Base-by-base conservation (phyloP, 2,888 invertebrate genomes). In the Epinotia nisella region DNA sequence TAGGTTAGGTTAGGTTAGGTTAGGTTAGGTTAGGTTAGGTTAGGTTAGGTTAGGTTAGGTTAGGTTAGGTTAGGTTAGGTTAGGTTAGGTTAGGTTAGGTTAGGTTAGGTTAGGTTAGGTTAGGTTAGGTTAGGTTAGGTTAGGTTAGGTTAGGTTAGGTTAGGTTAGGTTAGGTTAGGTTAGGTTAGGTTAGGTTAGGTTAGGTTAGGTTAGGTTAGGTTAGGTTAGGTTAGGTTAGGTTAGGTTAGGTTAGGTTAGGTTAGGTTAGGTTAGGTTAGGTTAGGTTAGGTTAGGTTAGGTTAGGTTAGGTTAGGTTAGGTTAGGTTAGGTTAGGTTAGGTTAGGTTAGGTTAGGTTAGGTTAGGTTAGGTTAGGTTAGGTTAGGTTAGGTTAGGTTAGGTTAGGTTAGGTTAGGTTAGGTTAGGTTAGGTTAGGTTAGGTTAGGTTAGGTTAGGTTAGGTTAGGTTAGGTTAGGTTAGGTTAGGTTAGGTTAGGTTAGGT, bases 351-450 rank as follows among this genome's bases (percentile, higher is more conserved):
- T 70, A 70, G 65, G 74, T 70, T 66, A 74, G 70, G 66, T 74
- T 69, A 70, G 70, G 74, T 69, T 74, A 70, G 74, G 74, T 74
- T 73, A 73, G 74, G 70, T 70, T 74, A 70, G 74, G 74, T 74
- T 74, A 74, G 74, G 74, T 74, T 72, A 70, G 68, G 73, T 70
- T 66, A 69, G 70, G 75, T 72, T 72, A 70, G 70, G 72, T 75
- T 73, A 67, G 71, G 75, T 75, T 72, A 72, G 72, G 75, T 75
- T 75, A 72, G 75, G 75, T 75, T 75, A 68, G 71, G 75, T 71
- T 75, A 74, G 74, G 74, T 74, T 74, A 65, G 74, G 74, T 74
- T 75, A 68, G 71, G 75, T 71, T 75, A 74, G 74, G 74, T 74
- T 74, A 65, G 74, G 74, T 74, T 71, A 68, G 71, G 74, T 74